Percentiles rank a stretch among this genome's conserved stretches.
phyloP scores from a whole-genome alignment of 1,140 invertebrate species.

The Sarcophaga bullata region DNA sequence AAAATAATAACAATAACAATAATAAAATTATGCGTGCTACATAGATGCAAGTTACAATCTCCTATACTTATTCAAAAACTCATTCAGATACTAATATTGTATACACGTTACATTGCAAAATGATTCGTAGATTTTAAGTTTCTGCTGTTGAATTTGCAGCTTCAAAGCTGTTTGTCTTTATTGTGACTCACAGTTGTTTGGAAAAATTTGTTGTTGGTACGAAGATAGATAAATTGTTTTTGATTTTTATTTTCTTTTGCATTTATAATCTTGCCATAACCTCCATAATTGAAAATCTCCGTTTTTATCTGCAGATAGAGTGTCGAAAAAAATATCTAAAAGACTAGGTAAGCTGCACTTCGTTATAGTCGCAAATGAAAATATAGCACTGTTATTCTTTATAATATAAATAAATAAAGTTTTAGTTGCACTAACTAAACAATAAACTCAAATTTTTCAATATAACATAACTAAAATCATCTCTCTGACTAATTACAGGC shows the following conservation, averaged over 20 bases:
- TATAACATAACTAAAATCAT: too few relatives aligned
- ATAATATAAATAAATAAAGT: too few relatives aligned
- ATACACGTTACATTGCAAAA: constrained; percentile 2
- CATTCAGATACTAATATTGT: too few relatives aligned
- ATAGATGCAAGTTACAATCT: neutral
- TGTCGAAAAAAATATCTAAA: neutral
- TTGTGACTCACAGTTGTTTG: neutral
- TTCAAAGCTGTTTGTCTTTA: neutral
- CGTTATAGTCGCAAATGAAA: too few relatives aligned
- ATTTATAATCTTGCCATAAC: neutral
- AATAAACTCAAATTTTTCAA: too few relatives aligned
- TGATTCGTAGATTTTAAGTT: neutral
- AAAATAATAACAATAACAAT: too few relatives aligned
- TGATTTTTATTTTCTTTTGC: neutral
- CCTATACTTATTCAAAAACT: neutral
- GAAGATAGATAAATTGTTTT: neutral
- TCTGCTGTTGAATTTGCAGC: neutral
- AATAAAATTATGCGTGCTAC: too few relatives aligned
- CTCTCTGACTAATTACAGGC: too few relatives aligned
- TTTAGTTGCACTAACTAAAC: too few relatives aligned
- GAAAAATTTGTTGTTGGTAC: neutral
- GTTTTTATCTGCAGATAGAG: neutral
- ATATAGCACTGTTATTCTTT: too few relatives aligned
- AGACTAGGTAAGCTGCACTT: neutral
- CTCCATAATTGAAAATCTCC: neutral